phyloP scores from a whole-genome alignment of 92 coral and sea anemone genomes.

The Umimayanthus kanabou region DNA sequence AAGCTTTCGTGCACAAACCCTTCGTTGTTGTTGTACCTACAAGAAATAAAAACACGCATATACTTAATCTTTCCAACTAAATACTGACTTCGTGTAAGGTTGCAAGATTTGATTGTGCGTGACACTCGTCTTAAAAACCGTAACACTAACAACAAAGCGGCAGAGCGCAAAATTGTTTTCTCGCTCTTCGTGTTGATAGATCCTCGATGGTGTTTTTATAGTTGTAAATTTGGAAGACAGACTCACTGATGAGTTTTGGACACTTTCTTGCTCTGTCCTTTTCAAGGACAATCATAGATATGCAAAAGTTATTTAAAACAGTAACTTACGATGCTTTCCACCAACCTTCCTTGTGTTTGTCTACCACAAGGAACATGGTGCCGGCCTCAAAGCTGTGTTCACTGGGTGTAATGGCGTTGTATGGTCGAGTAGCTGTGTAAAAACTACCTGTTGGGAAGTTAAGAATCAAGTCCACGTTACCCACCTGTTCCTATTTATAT shows the following conservation, averaged over 20 bases:
- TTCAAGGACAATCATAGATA: background rate
- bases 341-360: slow-evolving; percentile 4
- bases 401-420: slow-evolving; percentile 6
- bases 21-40: slow-evolving; percentile 35
- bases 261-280: background rate
- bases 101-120: background rate
- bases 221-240: background rate
- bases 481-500: background rate
- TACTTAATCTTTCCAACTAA: background rate
- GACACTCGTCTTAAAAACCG: background rate
- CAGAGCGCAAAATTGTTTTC: background rate
- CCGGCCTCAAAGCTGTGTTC: slow-evolving; percentile 6
- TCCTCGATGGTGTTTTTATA: too few relatives aligned
- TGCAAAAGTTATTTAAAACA: background rate
- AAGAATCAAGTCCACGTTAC: background rate
- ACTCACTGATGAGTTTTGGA: background rate
- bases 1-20: slow-evolving; percentile 33
- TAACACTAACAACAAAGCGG: too few relatives aligned
- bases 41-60: background rate
- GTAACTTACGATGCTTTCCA: slow-evolving; percentile 1
- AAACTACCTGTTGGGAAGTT: background rate
- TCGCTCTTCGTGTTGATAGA: background rate
- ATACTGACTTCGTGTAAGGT: too few relatives aligned
- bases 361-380: background rate
- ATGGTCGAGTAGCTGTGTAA: background rate